A percentile compares a stretch with the other conserved stretches of the same genome.
Evolutionary conservation across 2,113 vertebrate genomes (phyloP).

Genomic region (Sylvilagus bachmani): DNA sequence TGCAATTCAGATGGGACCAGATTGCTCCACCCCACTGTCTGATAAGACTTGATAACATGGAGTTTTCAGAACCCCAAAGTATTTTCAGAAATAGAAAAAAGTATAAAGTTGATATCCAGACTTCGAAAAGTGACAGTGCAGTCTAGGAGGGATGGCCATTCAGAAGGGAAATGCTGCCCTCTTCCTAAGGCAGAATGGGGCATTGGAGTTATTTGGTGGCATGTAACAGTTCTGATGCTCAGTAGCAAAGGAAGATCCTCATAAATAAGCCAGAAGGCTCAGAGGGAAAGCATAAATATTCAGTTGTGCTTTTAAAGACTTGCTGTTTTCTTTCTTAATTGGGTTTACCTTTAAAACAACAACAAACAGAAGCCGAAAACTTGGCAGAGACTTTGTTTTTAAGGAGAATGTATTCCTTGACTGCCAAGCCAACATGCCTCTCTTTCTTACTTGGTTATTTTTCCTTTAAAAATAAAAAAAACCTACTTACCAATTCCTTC

Average conservation of each 20-base stretch:
- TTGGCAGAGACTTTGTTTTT: conserved; percentile 76
- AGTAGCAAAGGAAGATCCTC: conserved; percentile 40
- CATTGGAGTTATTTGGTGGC: conserved; percentile 15
- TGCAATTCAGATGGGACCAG: conserved; percentile 4
- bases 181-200: not conserved
- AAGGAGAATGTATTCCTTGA: conserved; percentile 52
- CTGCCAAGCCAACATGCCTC: conserved; percentile 62
- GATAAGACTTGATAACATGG: conserved; percentile 3
- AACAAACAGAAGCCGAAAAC: conserved; percentile 80
- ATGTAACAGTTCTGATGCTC: conserved; percentile 43
- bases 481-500: conserved; percentile 19
- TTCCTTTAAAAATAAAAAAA: not conserved
- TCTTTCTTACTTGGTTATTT: conserved; percentile 59
- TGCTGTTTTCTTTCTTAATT: conserved; percentile 78
- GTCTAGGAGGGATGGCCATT: not conserved
- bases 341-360: conserved; percentile 80
- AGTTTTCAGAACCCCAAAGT: conserved; percentile 36
- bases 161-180: not conserved
- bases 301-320: conserved; percentile 75
- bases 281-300: conserved; percentile 76
- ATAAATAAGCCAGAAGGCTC: conserved; percentile 77
- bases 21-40: not conserved
- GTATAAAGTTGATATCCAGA: conserved; percentile 25
- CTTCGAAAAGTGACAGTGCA: not conserved
- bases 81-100: conserved; percentile 45